Evolutionary conservation across 2,888 invertebrate genomes (phyloP).

Genomic region (Lycocerus yunnanus): DNA sequence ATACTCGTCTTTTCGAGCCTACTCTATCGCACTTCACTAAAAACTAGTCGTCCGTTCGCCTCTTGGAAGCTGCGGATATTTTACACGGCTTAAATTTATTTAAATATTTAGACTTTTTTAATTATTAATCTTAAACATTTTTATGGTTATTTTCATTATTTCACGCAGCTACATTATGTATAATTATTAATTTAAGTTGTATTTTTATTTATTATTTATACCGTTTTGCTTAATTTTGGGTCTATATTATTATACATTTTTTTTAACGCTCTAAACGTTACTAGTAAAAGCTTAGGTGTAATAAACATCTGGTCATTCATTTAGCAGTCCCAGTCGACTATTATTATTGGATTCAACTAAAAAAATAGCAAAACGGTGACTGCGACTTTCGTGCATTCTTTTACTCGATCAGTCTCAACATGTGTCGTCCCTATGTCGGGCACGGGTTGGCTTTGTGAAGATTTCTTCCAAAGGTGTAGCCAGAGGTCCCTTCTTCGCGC

Average conservation of each 20-base stretch:
- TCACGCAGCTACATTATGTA: conserved; percentile 28
- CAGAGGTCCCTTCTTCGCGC: conserved; percentile 57
- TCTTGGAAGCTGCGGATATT: conserved; percentile 30
- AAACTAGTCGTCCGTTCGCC: conserved; percentile 30
- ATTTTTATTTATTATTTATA: conserved; percentile 18
- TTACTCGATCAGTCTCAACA: conserved; percentile 43
- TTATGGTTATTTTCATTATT: conserved; percentile 21
- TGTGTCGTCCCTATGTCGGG: conserved; percentile 47
- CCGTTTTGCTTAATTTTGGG: conserved; percentile 21
- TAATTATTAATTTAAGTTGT: background rate
- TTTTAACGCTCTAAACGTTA: conserved; percentile 24
- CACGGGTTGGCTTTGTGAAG: conserved; percentile 53
- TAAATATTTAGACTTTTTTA: conserved; percentile 15
- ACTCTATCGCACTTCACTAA: conserved; percentile 34
- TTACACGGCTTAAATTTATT: conserved; percentile 19
- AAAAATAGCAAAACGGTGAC: conserved; percentile 27
- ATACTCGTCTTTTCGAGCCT: conserved; percentile 55
- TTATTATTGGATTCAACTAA: conserved; percentile 11
- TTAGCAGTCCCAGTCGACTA: background rate
- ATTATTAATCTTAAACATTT: conserved; percentile 23
- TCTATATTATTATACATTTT: conserved; percentile 25
- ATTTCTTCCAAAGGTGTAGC: conserved; percentile 57
- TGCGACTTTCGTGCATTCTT: conserved; percentile 16
- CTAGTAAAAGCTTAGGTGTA: conserved; percentile 26
- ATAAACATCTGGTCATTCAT: conserved; percentile 13